phyloP scores from a whole-genome alignment of 2,797 vertebrate genomes.

The Hippopotamyrus pictus region DNA sequence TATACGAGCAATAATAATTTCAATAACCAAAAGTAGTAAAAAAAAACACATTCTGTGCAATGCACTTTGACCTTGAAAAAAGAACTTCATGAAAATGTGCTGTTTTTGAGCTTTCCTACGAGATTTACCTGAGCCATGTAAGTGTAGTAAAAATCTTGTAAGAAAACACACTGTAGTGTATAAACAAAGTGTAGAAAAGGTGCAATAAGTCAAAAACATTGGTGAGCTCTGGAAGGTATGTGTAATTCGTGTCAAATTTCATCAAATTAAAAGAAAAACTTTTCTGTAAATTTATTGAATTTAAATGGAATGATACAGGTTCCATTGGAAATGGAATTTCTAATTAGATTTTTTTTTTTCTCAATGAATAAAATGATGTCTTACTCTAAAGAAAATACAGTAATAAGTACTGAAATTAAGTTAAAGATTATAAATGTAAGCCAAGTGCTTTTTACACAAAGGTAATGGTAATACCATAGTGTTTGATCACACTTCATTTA shows the following conservation, averaged over 20 bases:
- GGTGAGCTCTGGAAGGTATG: neutral
- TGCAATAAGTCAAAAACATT: neutral
- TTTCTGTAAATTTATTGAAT: neutral
- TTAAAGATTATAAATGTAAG: neutral
- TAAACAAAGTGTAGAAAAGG: neutral
- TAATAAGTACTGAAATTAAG: neutral
- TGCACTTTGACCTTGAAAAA: neutral
- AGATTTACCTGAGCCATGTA: neutral
- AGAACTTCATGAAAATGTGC: neutral
- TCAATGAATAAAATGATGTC: neutral
- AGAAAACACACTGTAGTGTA: neutral
- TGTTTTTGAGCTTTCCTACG: neutral
- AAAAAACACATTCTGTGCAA: neutral
- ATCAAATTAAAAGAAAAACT: neutral
- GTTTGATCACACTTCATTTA: neutral
- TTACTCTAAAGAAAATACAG: neutral
- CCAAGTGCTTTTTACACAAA: neutral
- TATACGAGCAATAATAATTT: neutral
- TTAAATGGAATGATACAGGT: neutral
- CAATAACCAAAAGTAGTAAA: neutral
- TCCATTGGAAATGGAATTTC: neutral
- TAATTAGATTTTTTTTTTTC: neutral
- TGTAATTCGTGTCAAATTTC: neutral
- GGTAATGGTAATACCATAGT: neutral
- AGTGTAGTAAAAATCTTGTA: neutral